Percentiles rank a stretch among this genome's conserved stretches.
Evolutionary conservation across 1,140 invertebrate species (phyloP).

Genomic region (Periplaneta americana): DNA sequence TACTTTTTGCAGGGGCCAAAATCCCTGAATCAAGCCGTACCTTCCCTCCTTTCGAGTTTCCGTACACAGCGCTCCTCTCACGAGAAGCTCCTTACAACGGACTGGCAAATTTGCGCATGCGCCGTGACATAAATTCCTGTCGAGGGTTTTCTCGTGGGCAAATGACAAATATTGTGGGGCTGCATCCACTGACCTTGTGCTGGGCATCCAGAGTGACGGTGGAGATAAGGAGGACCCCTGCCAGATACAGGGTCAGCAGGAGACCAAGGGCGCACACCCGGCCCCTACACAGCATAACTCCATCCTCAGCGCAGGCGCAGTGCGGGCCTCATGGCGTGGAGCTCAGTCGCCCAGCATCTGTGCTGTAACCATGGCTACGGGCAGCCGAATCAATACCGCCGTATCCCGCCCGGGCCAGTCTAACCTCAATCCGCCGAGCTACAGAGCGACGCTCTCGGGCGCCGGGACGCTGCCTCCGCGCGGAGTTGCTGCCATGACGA

Average conservation of each 20-base stretch:
- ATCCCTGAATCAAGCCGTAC: no score
- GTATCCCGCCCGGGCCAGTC: no score
- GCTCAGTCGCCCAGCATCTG: not conserved
- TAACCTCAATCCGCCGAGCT: no score
- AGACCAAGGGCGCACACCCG: constrained; percentile 46
- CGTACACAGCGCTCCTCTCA: no score
- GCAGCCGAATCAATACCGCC: not conserved
- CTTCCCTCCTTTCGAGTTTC: no score
- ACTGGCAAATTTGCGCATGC: no score
- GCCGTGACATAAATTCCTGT: no score
- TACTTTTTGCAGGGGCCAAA: no score
- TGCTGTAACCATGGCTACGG: not conserved
- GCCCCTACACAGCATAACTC: constrained; percentile 34
- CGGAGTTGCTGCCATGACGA: not conserved
- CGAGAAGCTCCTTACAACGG: no score
- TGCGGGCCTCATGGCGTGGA: not conserved
- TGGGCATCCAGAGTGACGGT: constrained; percentile 39
- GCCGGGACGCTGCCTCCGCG: not conserved
- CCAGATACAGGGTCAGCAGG: constrained; percentile 45
- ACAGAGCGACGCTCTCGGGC: no score
- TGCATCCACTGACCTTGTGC: constrained; percentile 40
- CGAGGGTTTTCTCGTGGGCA: no score
- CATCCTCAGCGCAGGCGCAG: constrained; percentile 28
- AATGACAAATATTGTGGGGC: not conserved
- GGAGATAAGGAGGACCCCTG: constrained; percentile 47